phyloP scores from a whole-genome alignment of 2,797 vertebrate species.

The Linurgus olivaceus region DNA sequence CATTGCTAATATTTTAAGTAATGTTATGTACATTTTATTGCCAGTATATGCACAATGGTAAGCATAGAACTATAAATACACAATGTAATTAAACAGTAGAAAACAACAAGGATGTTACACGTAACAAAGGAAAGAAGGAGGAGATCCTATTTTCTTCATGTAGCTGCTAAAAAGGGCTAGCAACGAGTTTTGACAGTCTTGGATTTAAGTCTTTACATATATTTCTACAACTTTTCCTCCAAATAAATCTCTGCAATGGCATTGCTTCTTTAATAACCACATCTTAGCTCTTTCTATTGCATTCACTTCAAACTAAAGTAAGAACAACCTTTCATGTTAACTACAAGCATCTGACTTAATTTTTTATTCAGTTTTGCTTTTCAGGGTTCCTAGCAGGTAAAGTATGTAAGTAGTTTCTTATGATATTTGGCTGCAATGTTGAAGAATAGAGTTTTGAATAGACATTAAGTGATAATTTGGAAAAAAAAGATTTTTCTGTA shows the following conservation, averaged over 20 bases:
- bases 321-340: conserved; percentile 46
- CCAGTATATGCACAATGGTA: conserved; percentile 88
- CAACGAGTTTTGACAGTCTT: conserved; percentile 73
- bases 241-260: conserved; percentile 66
- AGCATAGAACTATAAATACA: conserved; percentile 98
- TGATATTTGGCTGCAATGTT: conserved; percentile 62
- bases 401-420: conserved; percentile 18
- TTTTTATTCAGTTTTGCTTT: conserved; percentile 50
- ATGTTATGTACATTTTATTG: conserved; percentile 97
- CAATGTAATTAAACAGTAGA: conserved; percentile 87
- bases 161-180: conserved; percentile 74
- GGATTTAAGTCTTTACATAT: conserved; percentile 83
- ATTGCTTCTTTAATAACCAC: conserved; percentile 65
- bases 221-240: conserved; percentile 88
- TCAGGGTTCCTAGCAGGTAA: conserved; percentile 39
- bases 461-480: conserved; percentile 44
- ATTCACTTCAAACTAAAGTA: conserved; percentile 63
- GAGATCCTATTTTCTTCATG: conserved; percentile 71
- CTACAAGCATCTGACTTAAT: conserved; percentile 55
- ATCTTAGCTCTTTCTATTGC: conserved; percentile 58
- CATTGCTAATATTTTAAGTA: conserved; percentile 70
- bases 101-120: conserved; percentile 85
- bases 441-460: conserved; percentile 50
- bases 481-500: conserved; percentile 35
- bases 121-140: conserved; percentile 73